Percentiles rank a stretch among this genome's conserved stretches.
Conservation (phyloP, 2,113 vertebrate species). For the Thermophis baileyi region DNA sequence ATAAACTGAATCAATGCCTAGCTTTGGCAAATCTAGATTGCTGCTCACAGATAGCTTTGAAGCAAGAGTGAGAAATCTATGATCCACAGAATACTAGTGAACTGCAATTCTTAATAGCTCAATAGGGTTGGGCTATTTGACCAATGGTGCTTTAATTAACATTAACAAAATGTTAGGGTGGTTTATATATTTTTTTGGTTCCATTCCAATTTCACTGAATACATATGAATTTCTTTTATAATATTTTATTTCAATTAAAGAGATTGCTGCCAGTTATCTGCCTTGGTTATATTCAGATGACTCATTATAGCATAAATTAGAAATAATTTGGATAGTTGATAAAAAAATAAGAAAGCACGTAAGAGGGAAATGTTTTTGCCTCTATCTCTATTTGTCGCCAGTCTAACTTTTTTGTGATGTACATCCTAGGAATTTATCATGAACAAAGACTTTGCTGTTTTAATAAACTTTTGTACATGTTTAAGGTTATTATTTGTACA, state of each 20-base stretch:
- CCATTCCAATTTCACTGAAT: neutral
- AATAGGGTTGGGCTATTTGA: neutral
- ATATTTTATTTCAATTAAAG: slow-evolving; percentile 3
- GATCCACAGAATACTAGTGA: neutral
- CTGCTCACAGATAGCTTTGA: neutral
- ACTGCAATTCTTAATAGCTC: neutral
- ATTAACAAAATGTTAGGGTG: neutral
- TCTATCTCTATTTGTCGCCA: neutral
- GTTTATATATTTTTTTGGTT: neutral
- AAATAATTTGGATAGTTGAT: neutral
- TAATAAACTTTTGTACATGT: neutral
- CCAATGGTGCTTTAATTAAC: neutral
- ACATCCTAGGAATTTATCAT: neutral
- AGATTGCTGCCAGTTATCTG: neutral
- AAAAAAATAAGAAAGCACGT: neutral
- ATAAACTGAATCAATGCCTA: neutral
- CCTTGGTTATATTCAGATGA: neutral
- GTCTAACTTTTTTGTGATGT: neutral
- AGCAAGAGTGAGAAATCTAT: neutral
- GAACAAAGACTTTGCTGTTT: neutral
- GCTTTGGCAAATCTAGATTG: neutral
- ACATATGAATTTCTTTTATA: neutral
- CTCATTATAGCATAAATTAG: neutral
- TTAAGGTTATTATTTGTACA: slow-evolving; percentile 21
- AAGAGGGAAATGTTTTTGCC: neutral